Evolutionary conservation across 2,888 invertebrate species (phyloP), one percentile per base, ranked within the genome.

Genomic region (Noctuana brunneofusca): DNA sequence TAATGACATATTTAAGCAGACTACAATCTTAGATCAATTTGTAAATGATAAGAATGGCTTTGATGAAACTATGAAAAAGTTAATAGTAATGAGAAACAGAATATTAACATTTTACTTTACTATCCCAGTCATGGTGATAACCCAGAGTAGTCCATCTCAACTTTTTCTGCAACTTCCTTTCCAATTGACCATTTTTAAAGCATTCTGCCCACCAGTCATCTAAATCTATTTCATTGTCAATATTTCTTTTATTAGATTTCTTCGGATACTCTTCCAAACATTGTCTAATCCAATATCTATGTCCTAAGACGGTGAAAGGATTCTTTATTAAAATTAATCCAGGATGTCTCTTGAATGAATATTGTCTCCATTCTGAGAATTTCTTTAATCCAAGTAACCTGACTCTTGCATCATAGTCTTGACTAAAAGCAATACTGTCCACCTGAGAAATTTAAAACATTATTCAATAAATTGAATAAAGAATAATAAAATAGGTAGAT

Each of bases 121-220:
- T 96, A 75, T 98, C 95, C 99, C 99, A 99, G 82, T 99, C 95
- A 85, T 99, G 98, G 86, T 99, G 99, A 81, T 98, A 99, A 12
- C 99, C 99, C 35, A 99, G 86, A 0, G 99, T 99, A 0, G 96
- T 94, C 99, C 99, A 99, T 72, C 99, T 92, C 71, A 99, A 83
- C 64, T 91, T 89, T 65, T 86, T 90, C 64, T 80, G 74, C 70
- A 92, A 65, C 69, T 78, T 71, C 74, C 83, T 75, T 74, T 90
- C 70, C 81, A 84, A 70, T 71, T 80, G 68, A 27, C 75, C 80
- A 76, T 81, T 86, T 86, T 76, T 74, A 78, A 89, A 83, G 76
- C 93, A 92, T 68, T 89, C 84, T 68, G 93, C 88, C 96, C 96
- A 94, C 96, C 95, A 93, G 69, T 93, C 87, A 74, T 92, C 84